Percentiles rank a stretch among this genome's conserved stretches.
Conservation (phyloP, 64 coral and sea anemone genomes). For the Actinia equina region DNA sequence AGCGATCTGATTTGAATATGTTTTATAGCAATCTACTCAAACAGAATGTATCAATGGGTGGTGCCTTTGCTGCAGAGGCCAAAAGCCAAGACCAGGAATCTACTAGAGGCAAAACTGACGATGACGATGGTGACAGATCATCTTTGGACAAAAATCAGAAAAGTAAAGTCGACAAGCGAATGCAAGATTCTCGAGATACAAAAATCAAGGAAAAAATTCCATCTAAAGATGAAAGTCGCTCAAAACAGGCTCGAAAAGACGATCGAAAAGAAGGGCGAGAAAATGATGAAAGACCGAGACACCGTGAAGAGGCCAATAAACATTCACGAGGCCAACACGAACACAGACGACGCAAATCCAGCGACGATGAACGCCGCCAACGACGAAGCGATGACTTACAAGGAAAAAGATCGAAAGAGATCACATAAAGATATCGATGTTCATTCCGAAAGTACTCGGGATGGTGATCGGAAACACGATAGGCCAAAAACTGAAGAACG, state of each 20-base stretch:
- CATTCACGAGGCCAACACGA: neutral
- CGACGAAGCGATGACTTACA: neutral
- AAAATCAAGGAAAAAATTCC: conserved; percentile 17
- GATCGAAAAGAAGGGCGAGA: conserved; percentile 20
- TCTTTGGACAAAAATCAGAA: neutral
- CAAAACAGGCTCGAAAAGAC: conserved; percentile 12
- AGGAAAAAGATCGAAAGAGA: neutral
- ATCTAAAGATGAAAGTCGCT: conserved; percentile 6
- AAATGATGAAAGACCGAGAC: neutral
- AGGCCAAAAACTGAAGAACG: neutral
- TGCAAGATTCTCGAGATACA: conserved; percentile 13
- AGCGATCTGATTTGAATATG: conserved; percentile 81
- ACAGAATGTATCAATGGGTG: conserved; percentile 86
- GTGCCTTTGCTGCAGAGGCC: conserved; percentile 66
- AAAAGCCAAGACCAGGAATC: neutral
- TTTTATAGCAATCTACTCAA: conserved; percentile 96
- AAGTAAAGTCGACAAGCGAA: neutral
- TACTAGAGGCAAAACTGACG: neutral
- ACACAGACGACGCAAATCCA: neutral
- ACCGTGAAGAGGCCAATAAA: neutral
- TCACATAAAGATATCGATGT: neutral
- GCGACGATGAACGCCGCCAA: neutral
- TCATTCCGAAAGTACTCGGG: conserved; percentile 6
- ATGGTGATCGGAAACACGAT: conserved; percentile 27
- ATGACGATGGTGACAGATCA: neutral